A percentile compares a stretch with the other conserved stretches of the same genome.
Conservation (phyloP, 30 jellyfish, hydroid and myxozoan species). For the Aurelia coerulea region DNA sequence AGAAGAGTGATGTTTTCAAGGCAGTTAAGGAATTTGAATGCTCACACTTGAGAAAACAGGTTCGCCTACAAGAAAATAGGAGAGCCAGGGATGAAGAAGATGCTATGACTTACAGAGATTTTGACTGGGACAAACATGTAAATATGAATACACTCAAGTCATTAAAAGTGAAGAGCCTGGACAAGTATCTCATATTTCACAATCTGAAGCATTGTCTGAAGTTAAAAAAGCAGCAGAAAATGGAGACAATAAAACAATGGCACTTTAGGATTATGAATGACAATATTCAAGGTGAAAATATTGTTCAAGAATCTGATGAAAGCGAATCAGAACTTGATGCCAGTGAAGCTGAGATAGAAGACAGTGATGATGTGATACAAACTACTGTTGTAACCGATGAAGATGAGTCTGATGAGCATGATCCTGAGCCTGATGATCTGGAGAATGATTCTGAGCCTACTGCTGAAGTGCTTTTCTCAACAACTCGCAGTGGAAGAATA, state of each 20-base stretch:
- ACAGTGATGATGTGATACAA: constrained; percentile 10
- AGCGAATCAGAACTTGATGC: constrained; percentile 2
- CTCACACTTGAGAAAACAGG: constrained; percentile 14
- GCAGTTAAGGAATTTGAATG: background rate
- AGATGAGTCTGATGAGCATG: background rate
- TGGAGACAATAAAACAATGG: constrained; percentile 21
- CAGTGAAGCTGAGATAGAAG: constrained; percentile 3
- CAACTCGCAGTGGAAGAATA: constrained; percentile 8
- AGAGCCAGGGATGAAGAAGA: background rate
- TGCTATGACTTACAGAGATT: constrained; percentile 16
- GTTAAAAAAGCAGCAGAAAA: constrained; percentile 13
- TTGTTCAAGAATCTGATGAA: background rate
- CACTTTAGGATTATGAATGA: background rate
- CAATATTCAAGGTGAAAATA: background rate
- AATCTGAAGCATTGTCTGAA: background rate
- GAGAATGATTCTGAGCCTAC: background rate
- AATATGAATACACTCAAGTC: background rate
- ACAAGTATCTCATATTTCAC: constrained; percentile 26
- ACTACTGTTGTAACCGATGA: background rate
- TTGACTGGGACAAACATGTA: constrained; percentile 18
- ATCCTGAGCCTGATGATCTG: background rate
- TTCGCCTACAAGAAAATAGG: background rate
- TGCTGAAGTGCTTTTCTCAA: background rate
- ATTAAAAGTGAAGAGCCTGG: constrained; percentile 23
- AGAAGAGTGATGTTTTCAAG: background rate